Percentiles rank a stretch among this genome's conserved stretches.
These are phyloP conservation scores for Procambarus clarkii DNA, from an alignment of 1,140 invertebrate species.

Conservation along the genomic window DNA sequence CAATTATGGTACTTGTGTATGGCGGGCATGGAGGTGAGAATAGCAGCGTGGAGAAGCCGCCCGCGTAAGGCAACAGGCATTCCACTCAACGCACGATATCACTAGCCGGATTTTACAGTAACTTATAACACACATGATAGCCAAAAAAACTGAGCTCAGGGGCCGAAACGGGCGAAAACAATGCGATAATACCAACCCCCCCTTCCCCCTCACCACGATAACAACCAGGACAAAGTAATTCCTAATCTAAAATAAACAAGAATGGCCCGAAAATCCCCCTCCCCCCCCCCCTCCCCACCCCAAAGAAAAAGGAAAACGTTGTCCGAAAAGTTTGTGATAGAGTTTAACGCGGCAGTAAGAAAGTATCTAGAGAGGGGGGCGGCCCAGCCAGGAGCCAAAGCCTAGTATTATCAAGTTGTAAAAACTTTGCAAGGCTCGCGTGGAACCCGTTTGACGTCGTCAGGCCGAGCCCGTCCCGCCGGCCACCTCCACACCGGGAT, in stretches of 20 bases:
- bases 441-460: slow-evolving; percentile 49
- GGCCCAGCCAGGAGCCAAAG: slow-evolving; percentile 58
- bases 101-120: slow-evolving; percentile 54
- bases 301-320: background rate
- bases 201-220: too few relatives aligned
- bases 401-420: slow-evolving; percentile 61
- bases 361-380: slow-evolving; percentile 64
- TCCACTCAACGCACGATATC: slow-evolving; percentile 57
- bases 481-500: background rate
- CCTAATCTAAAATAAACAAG: too few relatives aligned
- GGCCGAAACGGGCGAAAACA: too few relatives aligned
- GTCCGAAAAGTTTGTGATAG: slow-evolving; percentile 16
- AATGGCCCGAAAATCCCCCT: too few relatives aligned
- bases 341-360: slow-evolving; percentile 64
- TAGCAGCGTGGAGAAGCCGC: background rate
- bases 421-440: slow-evolving; percentile 45
- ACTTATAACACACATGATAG: slow-evolving; percentile 31
- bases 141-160: too few relatives aligned
- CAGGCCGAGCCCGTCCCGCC: background rate
- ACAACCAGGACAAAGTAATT: too few relatives aligned
- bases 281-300: background rate
- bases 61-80: slow-evolving; percentile 65
- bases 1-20: slow-evolving; percentile 61
- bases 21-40: slow-evolving; percentile 56
- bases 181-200: too few relatives aligned